Percentiles rank a stretch among this genome's conserved stretches.
Evolutionary conservation across 1,140 invertebrate genomes (phyloP).

Genomic region (Drosophila ohnishii): DNA sequence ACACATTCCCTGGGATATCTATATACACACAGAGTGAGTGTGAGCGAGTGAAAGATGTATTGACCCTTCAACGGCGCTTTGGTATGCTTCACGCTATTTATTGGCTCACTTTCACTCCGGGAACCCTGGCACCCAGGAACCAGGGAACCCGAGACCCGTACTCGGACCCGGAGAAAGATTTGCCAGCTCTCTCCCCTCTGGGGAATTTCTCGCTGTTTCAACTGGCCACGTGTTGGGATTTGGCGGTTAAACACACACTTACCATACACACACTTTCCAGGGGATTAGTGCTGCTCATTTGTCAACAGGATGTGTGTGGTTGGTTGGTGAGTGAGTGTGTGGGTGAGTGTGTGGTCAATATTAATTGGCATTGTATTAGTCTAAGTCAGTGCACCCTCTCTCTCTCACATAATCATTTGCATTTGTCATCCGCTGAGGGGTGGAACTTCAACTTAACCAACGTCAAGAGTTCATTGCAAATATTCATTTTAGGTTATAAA

Average conservation of each 20-base stretch:
- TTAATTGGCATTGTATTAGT: conserved; percentile 73
- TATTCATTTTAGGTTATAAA: neutral
- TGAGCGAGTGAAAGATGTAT: conserved; percentile 68
- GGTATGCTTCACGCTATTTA: conserved; percentile 79
- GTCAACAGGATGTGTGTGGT: conserved; percentile 63
- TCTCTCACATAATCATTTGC: conserved; percentile 17
- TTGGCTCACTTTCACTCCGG: conserved; percentile 76
- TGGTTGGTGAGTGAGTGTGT: conserved; percentile 28
- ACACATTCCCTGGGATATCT: conserved; percentile 14
- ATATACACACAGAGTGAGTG: conserved; percentile 12
- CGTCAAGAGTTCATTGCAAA: neutral
- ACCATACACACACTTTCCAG: conserved; percentile 36
- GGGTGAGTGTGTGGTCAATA: conserved; percentile 51
- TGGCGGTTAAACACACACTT: conserved; percentile 59
- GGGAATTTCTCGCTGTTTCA: conserved; percentile 59
- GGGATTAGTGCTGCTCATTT: conserved; percentile 74
- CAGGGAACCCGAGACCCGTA: conserved; percentile 10
- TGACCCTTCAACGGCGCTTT: conserved; percentile 74
- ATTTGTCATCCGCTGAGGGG: conserved; percentile 11
- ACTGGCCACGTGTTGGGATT: conserved; percentile 72
- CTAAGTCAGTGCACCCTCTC: conserved; percentile 32
- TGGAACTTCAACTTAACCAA: neutral
- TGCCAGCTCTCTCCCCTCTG: conserved; percentile 45
- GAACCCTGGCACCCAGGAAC: conserved; percentile 12
- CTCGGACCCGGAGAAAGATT: conserved; percentile 38